Conservation (phyloP, 2,113 vertebrate species). For the Paralichthys olivaceus region DNA sequence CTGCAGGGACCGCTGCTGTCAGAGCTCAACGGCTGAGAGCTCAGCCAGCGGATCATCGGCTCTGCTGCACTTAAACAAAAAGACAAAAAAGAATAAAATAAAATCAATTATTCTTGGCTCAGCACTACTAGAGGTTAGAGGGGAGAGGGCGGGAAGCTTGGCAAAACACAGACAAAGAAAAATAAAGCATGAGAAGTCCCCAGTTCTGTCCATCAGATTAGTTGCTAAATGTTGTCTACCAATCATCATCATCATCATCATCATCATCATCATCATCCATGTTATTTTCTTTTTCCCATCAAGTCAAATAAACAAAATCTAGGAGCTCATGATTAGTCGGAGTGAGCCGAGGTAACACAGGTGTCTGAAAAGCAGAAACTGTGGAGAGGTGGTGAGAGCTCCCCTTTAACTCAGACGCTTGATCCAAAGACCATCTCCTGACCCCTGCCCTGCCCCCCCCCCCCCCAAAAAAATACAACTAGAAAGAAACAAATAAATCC, state of each 20-base stretch:
- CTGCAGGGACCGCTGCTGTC: conserved; percentile 51
- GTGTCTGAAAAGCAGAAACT: conserved; percentile 82
- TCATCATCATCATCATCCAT: conserved; percentile 36
- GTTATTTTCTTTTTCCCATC: conserved; percentile 14
- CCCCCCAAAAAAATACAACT: conserved; percentile 22
- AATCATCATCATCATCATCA: conserved; percentile 43
- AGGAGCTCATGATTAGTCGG: conserved; percentile 75
- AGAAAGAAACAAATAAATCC: conserved; percentile 42
- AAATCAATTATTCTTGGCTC: conserved; percentile 60
- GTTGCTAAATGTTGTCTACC: conserved; percentile 54
- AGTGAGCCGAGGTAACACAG: conserved; percentile 75
- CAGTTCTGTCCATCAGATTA: conserved; percentile 67
- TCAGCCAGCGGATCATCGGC: conserved; percentile 27
- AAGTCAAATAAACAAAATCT: conserved; percentile 76
- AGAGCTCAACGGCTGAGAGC: conserved; percentile 27
- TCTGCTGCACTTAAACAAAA: conserved; percentile 23
- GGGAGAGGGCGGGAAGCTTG: conserved; percentile 56
- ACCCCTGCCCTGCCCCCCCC: neutral
- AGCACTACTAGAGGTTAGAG: conserved; percentile 51
- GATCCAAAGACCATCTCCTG: neutral
- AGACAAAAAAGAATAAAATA: neutral
- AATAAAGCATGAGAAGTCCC: conserved; percentile 48
- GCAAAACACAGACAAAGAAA: conserved; percentile 67
- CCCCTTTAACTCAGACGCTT: neutral
- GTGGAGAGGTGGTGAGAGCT: conserved; percentile 76